phyloP scores from a whole-genome alignment of 2,113 vertebrate species.

The Cephalopholis sonnerati region DNA sequence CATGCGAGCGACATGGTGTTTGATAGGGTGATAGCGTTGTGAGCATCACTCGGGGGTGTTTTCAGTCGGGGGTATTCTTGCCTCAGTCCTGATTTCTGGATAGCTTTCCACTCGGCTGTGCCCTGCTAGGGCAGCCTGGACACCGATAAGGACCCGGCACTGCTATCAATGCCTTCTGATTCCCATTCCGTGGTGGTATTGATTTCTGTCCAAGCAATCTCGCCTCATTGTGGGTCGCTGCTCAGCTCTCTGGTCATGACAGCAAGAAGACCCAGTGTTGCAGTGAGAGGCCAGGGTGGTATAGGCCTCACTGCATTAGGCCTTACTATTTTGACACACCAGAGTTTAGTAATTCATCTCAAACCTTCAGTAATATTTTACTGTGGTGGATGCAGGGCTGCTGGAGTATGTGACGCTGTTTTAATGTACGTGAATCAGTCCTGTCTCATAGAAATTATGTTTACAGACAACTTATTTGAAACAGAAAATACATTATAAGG shows the following conservation, averaged over 20 bases:
- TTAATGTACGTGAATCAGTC: background rate
- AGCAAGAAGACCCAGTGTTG: constrained; percentile 84
- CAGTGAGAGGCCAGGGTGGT: constrained; percentile 80
- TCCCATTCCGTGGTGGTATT: constrained; percentile 87
- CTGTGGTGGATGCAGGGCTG: background rate
- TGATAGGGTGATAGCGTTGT: constrained; percentile 76
- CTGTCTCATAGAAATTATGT: too few relatives aligned
- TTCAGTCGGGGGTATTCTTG: constrained; percentile 71
- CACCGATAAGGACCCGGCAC: constrained; percentile 86
- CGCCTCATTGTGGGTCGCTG: constrained; percentile 85
- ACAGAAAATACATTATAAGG: too few relatives aligned
- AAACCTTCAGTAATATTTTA: constrained; percentile 32
- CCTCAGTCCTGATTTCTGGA: constrained; percentile 78
- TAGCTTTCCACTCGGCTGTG: constrained; percentile 79
- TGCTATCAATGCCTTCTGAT: constrained; percentile 87
- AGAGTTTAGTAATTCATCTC: constrained; percentile 54
- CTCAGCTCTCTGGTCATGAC: constrained; percentile 85
- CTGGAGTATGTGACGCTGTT: background rate
- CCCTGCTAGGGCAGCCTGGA: constrained; percentile 76
- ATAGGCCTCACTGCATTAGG: constrained; percentile 67
- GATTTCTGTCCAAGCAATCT: constrained; percentile 90
- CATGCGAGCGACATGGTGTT: constrained; percentile 82
- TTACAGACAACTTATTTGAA: too few relatives aligned
- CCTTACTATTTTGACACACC: constrained; percentile 54
- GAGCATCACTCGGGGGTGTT: constrained; percentile 74